Base-by-base conservation (phyloP, 92 coral and sea anemone genomes). In the Palythoa caribaeorum region DNA sequence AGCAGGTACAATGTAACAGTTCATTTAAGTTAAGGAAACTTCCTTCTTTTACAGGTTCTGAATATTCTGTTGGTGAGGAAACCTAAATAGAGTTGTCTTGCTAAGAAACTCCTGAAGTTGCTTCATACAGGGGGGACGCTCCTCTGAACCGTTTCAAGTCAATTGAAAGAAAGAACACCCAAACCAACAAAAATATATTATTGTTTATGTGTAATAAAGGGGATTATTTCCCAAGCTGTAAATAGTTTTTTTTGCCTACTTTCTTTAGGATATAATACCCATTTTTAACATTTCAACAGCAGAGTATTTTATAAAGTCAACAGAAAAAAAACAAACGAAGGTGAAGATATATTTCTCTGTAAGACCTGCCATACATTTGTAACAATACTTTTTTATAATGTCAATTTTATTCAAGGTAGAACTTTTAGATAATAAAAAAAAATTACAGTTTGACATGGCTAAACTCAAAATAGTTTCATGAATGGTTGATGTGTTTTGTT, bases 161-260 rank as follows among this genome's bases (percentile, higher is more conserved):
- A 71, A 71, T 71, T 19, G 75, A 71, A 71, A 71, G 75, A 3
- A 71, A 71, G 40, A 71, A 71, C 44, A 71, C 76, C 14, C 48
- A 36, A 71, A 71, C 39, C 76, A 71, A 71, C 76, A 71, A 71
- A 36, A 35, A 71, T 71, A 71, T 71, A 36, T 71, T 71, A 71
- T 36, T 71, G 39, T 71, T 36, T 71, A 71, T 71, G 47, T 66
- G 73, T 66, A 71, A 71, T 21, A 71, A 9, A 71, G 76, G 76
- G 48, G 76, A 71, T 71, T 71, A 2, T 71, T 71, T 71, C 76
- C 76, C 76, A 71, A 71, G 76, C 76, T 71, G 76, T 20, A 71
- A 71, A 71, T 71, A 71, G 76, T 71, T 71, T 71, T 70, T 20
- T 35, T 71, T 71, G 76, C 76, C 44, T 20, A 7, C 76, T 20